Percentiles rank a stretch among this genome's conserved stretches.
Conservation (phyloP, 2,888 invertebrate species). For the Seladonia tumulorum region DNA sequence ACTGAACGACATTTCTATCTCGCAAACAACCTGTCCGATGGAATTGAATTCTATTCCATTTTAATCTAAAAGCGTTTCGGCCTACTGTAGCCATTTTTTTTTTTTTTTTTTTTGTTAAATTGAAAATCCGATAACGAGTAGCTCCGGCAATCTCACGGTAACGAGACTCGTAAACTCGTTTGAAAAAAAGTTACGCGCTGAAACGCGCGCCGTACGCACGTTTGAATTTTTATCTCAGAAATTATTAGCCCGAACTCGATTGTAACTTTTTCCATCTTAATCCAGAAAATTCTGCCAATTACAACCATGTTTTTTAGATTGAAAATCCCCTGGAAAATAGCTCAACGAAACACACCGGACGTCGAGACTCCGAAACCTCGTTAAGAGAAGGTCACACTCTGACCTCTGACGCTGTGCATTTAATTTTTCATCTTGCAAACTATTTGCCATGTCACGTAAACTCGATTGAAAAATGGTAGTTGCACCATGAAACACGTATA, state of each 20-base stretch:
- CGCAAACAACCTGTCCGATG: background rate
- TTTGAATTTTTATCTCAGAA: background rate
- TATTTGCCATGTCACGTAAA: too few species aligned
- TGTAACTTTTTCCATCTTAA: conserved; percentile 2
- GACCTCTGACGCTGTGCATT: too few species aligned
- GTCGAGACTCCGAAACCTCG: too few species aligned
- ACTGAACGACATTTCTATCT: background rate
- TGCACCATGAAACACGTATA: background rate
- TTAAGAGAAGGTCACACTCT: too few species aligned
- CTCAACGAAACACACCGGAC: too few species aligned
- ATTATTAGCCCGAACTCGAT: background rate
- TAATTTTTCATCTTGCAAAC: too few species aligned
- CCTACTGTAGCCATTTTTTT: background rate
- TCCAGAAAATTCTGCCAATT: background rate
- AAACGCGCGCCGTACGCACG: background rate
- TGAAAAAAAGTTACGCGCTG: background rate
- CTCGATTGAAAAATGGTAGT: too few species aligned
- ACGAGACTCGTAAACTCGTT: background rate
- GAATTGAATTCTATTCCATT: background rate
- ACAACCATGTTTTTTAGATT: background rate
- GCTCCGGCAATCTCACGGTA: background rate
- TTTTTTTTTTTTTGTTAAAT: too few species aligned
- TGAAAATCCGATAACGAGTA: background rate
- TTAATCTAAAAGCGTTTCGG: background rate
- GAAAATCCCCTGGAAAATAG: background rate